A percentile compares a stretch with the other conserved stretches of the same genome.
These are phyloP conservation scores for Platalea minor DNA, from an alignment of 2,797 vertebrate species.

Conservation along the genomic window DNA sequence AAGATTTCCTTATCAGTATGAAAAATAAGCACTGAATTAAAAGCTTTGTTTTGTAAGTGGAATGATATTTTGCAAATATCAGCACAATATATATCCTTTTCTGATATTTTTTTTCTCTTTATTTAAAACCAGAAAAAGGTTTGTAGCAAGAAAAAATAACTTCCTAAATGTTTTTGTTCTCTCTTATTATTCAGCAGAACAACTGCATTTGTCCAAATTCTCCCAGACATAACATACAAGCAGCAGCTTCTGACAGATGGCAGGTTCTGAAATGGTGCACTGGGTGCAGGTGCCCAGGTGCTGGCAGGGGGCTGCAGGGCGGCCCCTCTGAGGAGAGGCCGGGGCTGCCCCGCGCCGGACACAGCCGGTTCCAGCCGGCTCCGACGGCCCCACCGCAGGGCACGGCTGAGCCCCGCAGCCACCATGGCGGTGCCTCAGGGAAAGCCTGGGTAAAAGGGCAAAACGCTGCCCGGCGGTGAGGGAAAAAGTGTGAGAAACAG, in stretches of 20 bases:
- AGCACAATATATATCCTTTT: background rate
- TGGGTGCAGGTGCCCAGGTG: fast-evolving
- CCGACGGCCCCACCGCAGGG: background rate
- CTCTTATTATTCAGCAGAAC: background rate
- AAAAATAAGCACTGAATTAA: background rate
- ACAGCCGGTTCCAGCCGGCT: background rate
- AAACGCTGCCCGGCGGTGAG: background rate
- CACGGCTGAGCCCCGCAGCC: background rate
- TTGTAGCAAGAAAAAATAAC: background rate
- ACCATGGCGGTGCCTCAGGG: fast-evolving
- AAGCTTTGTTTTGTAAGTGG: background rate
- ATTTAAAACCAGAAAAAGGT: background rate
- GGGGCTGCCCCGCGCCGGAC: background rate
- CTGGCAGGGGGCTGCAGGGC: background rate
- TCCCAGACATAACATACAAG: background rate
- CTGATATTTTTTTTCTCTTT: background rate
- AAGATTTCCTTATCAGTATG: background rate
- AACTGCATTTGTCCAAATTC: background rate
- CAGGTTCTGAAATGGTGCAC: background rate
- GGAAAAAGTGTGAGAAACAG: background rate
- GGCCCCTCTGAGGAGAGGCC: no score
- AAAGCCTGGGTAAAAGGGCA: background rate
- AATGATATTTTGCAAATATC: background rate
- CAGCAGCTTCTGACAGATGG: background rate
- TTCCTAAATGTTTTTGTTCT: background rate